These are phyloP conservation scores for Labeo calbasu DNA, from an alignment of 2,797 vertebrate genomes.

Conservation along the genomic window DNA sequence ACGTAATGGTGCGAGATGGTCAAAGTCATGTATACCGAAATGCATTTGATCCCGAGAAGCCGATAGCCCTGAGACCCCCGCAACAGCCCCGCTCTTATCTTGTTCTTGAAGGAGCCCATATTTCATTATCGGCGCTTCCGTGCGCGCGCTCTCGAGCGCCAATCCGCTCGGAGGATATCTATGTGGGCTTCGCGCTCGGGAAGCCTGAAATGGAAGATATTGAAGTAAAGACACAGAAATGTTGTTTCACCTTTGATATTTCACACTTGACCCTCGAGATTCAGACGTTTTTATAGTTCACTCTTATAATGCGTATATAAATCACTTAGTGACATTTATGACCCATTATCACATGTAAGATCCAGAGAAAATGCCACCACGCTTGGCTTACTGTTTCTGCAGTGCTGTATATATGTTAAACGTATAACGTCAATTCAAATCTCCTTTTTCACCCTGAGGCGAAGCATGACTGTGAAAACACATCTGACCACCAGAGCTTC, in stretches of 20 bases:
- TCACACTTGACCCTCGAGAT: background rate
- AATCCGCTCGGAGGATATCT: constrained; percentile 62
- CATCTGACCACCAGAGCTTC: background rate
- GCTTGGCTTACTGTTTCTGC: background rate
- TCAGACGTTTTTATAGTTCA: background rate
- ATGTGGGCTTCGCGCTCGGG: constrained; percentile 49
- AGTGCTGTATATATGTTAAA: background rate
- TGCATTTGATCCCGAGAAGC: constrained; percentile 63
- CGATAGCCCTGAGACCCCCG: constrained; percentile 56
- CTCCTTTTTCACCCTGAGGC: constrained; percentile 4
- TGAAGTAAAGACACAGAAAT: constrained; percentile 15
- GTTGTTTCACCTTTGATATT: background rate
- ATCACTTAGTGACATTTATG: background rate
- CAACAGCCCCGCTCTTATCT: constrained; percentile 66
- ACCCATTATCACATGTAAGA: background rate
- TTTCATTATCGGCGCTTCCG: constrained; percentile 71
- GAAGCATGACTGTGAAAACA: constrained; percentile 3
- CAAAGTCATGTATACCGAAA: constrained; percentile 58
- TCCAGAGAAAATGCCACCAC: background rate
- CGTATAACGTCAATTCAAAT: too few relatives aligned
- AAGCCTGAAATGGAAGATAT: constrained; percentile 20
- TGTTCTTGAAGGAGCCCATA: constrained; percentile 67
- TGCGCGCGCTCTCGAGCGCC: constrained; percentile 59
- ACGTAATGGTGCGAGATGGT: constrained; percentile 47
- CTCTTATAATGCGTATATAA: background rate